These are phyloP conservation scores for Ovis canadensis DNA, from an alignment of 2,113 vertebrate species.

Conservation along the genomic window DNA sequence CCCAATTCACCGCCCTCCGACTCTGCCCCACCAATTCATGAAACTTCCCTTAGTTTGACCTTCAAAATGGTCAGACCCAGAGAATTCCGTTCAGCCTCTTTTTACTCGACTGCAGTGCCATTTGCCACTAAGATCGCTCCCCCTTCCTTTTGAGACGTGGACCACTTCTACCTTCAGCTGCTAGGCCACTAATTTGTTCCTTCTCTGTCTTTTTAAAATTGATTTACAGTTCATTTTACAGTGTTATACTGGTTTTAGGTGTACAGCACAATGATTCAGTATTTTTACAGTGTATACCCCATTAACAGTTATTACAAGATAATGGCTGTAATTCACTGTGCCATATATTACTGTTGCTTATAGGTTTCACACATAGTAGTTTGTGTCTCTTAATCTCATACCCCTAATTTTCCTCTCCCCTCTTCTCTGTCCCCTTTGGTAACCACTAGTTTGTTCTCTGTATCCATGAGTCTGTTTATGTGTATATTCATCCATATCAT, in stretches of 20 bases:
- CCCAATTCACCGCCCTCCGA: too few species aligned
- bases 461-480: neutral
- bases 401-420: neutral
- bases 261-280: neutral
- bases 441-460: neutral
- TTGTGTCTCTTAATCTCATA: neutral
- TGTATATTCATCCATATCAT: neutral
- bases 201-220: neutral
- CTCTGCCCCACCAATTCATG: neutral
- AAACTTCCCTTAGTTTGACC: neutral
- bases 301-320: neutral
- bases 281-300: neutral
- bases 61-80: neutral
- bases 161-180: neutral
- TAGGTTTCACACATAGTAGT: neutral
- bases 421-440: neutral
- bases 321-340: neutral
- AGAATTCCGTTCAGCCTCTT: neutral
- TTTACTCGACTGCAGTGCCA: neutral
- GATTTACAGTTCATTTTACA: neutral
- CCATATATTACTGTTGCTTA: neutral
- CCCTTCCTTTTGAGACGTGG: neutral
- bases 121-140: neutral
- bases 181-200: neutral
- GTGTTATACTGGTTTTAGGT: neutral